Base-by-base conservation (phyloP, 2,888 invertebrate species). In the Ecdyonurus torrentis region DNA sequence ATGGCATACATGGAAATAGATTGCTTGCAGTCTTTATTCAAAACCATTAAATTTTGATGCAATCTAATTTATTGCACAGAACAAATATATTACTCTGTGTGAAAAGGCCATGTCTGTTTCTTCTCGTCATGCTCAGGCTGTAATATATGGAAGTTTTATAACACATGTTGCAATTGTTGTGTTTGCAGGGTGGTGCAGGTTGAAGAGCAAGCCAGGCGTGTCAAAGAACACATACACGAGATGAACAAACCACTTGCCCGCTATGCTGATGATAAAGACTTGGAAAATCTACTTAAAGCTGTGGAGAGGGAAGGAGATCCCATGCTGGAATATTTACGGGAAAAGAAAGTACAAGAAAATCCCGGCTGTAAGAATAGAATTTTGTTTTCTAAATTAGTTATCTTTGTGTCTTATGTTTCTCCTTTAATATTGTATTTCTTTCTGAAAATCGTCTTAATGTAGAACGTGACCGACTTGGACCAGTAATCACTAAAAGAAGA, bases 181-280 rank as follows among this genome's bases (percentile, higher is more conserved):
- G 61, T 55, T 73, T 74, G 24, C 71, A 85, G 85, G 0, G 70
- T 92, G 59, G 91, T 91, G 71, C 96, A 96, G 78, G 78, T 86
- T 0, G 86, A 91, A 72, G 85, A 85, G 19, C 83, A 84, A 61
- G 79, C 84, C 52, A 80, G 83, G 7, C 82, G 83, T 58, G 71
- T 89, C 1, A 79, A 84, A 23, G 85, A 89, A n/a, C 88, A 86
- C 69, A 71, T 87, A 0, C 84, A 91, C 69, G 96, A 96, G 73
- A 87, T 91, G 70, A 81, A 83, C 24, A 98, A 98, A 72, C 97
- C 97, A 0, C 74, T 99, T 61, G 95, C 98, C 0, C 79, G 98
- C 25, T 89, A 91, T 72, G 85, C 83, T 2, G 89, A 91, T 69
- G 98, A 99, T 72, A 81, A 79, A 23, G 98, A 97, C 74, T 75